Conservation (phyloP, 2,888 invertebrate species). For the Cryptosula pallasiana region DNA sequence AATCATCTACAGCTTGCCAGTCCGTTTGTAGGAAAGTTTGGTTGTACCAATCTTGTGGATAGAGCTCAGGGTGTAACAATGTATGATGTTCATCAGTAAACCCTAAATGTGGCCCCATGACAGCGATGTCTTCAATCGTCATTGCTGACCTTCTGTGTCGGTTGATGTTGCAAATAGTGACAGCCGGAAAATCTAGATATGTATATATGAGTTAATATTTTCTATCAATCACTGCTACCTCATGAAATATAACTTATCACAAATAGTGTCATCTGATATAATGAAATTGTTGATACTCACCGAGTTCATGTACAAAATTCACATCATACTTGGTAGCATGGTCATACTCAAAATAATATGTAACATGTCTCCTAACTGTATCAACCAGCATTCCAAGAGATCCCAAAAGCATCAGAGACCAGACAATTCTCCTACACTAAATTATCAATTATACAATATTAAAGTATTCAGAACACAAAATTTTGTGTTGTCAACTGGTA, state of each 20-base stretch:
- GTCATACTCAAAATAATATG: neutral
- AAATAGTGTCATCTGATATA: too few species aligned
- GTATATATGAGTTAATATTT: too few species aligned
- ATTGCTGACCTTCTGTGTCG: neutral
- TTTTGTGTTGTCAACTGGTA: too few species aligned
- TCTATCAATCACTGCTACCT: too few species aligned
- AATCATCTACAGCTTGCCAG: too few species aligned
- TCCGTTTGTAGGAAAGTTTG: neutral
- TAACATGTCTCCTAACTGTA: neutral
- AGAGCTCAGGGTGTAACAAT: constrained; percentile 12
- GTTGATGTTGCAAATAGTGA: neutral
- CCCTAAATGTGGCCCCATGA: constrained; percentile 1
- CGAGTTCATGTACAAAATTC: constrained; percentile 5
- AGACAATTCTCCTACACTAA: neutral
- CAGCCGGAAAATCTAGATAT: constrained; percentile 10
- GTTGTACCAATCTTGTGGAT: constrained; percentile 9
- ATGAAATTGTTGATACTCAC: too few species aligned
- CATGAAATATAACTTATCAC: too few species aligned
- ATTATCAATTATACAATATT: too few species aligned
- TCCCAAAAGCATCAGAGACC: neutral
- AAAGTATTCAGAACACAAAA: too few species aligned
- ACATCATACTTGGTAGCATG: constrained; percentile 1
- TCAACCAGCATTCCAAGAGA: neutral
- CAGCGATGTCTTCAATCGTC: neutral
- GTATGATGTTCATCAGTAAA: neutral